Base-by-base conservation (phyloP, 2,113 vertebrate species). In the Gopherus evgoodei region DNA sequence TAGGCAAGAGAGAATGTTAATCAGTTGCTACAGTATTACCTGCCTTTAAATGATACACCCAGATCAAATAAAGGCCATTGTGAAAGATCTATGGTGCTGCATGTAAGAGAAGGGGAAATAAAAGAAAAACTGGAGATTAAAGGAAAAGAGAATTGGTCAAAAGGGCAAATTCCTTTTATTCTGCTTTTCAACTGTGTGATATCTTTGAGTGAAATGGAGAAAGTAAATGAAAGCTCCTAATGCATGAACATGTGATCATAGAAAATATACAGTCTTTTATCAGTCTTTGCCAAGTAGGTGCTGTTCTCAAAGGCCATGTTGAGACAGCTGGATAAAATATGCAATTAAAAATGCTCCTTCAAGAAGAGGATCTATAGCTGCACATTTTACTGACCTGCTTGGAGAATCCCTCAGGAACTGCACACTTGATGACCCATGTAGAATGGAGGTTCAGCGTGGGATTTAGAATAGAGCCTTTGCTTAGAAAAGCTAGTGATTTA, bases 151-250 rank as follows among this genome's bases (percentile, higher is more conserved):
- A 95, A 90, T 21, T 93, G 78, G 87, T 90, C 31, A 81, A 96
- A 86, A 79, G 95, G 96, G 95, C 81, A 94, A 95, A 89, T 95
- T 96, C 83, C 90, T 94, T 96, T 96, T 96, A 89, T 95, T 96
- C 93, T 96, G 83, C 69, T 91, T 95, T 93, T 87, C 91, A 96
- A 94, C 95, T 91, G 88, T 59, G 57, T 72, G 8, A 3, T 91
- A 94, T 93, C 56, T 92, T 90, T 54, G 90, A 84, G 87, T 91
- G 88, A 94, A 94, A 91, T 21, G 81, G 83, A 86, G 84, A 78
- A 80, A 42, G n/a, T 96, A 89, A 91, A 94, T 57, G 84, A 93
- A 94, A 95, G 84, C 38, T 44, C 22, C 57, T 78, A 69, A 93
- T 81, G 75, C 49, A 54, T 49, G 21, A 82, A 50, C 1, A 0